Base-by-base conservation (phyloP, 2,797 vertebrate genomes). In the Poecilia velifera region DNA sequence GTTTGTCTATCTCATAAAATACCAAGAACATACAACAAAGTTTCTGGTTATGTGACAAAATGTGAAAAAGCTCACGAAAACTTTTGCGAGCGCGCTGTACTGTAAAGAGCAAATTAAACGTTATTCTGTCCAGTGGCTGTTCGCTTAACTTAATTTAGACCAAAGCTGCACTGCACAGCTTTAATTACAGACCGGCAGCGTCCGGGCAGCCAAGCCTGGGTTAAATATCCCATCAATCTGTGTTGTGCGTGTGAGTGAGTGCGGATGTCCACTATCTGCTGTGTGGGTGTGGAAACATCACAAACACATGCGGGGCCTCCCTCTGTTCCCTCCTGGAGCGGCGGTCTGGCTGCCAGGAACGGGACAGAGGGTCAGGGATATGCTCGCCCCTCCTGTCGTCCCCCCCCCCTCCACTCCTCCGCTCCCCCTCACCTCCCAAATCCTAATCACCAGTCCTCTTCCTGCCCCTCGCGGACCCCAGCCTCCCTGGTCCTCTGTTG, bases 361-460 rank as follows among this genome's bases (percentile, higher is more conserved):
- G 84, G 89, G 87, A 91, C 87, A 83, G 73, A 83, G 83, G 90
- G 93, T 94, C 90, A 93, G 87, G 87, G 85, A 85, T 92, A 77
- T 70, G 57, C 57, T 84, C 76, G 73, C 70, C 79, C 78, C 78
- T 77, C 74, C 75, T 77, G 68, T 76, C 72, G 43, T 74, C 45
- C 75, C 66, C 47, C 70, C 31, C 31, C 31, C 64, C 14, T 6
- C 39, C 36, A 39, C 36, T 8, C 39, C 8, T 2, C 0, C 49
- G 6, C 39, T 77, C 82, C 73, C 76, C 73, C 47, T 73, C 74
- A 76, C 70, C 45, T 80, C 83, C 74, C 76, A 78, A 46, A 71
- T 92, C 91, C 92, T 91, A 93, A 95, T 94, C 94, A 90, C 82
- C 86, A 91, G 87, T 85, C 84, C 86, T 90, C 89, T 94, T 95